Evolutionary conservation across 2,888 invertebrate genomes (phyloP).

Genomic region (Andrena dorsata): DNA sequence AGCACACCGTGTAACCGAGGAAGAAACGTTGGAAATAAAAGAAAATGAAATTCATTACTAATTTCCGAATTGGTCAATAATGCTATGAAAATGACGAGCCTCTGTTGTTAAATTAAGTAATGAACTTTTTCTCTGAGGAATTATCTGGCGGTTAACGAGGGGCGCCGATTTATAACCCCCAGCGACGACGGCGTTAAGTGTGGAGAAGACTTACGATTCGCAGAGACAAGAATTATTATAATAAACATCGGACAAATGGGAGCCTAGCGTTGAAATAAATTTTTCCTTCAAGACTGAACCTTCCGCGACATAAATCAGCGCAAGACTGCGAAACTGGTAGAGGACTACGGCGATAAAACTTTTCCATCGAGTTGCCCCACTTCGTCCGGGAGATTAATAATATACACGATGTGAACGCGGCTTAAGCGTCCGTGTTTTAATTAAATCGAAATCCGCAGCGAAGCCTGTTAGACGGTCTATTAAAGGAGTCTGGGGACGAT

Average conservation of each 20-base stretch:
- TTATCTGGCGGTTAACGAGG: no score
- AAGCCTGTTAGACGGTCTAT: slow-evolving; percentile 33
- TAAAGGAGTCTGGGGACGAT: slow-evolving; percentile 33
- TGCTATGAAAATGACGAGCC: not conserved
- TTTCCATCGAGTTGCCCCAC: slow-evolving; percentile 32
- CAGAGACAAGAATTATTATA: slow-evolving; percentile 42
- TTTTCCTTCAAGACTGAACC: slow-evolving; percentile 11
- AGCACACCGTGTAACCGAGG: no score
- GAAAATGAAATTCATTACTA: no score
- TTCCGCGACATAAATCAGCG: slow-evolving; percentile 44
- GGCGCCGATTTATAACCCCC: not conserved
- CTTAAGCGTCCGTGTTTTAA: slow-evolving; percentile 63
- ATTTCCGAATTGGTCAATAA: no score
- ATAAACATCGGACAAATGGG: slow-evolving; percentile 47
- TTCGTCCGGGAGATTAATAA: slow-evolving; percentile 60
- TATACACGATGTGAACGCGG: slow-evolving; percentile 46
- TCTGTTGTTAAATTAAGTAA: not conserved
- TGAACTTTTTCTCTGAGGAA: not conserved
- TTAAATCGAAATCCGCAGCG: slow-evolving; percentile 63
- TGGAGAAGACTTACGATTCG: slow-evolving; percentile 1
- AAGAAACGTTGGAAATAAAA: no score
- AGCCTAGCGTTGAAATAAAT: slow-evolving; percentile 35
- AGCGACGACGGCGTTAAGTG: slow-evolving; percentile 6
- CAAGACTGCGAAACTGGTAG: slow-evolving; percentile 33
- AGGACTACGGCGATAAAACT: slow-evolving; percentile 54